These are phyloP conservation scores for Muscina levida DNA, from an alignment of 2,888 invertebrate genomes.

Conservation along the genomic window DNA sequence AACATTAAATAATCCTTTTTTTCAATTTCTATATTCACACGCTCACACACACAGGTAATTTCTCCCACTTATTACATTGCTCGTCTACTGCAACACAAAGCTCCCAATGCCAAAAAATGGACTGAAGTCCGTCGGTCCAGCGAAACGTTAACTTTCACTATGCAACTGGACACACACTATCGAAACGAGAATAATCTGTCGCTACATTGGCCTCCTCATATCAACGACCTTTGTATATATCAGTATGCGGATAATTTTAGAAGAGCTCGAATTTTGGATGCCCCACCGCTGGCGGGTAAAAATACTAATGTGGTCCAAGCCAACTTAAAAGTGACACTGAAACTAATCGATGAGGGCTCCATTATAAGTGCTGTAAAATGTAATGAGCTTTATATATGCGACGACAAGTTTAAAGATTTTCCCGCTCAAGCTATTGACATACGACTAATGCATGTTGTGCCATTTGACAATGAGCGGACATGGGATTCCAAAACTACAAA, in stretches of 20 bases:
- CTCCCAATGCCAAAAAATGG: constrained; percentile 62
- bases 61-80: constrained; percentile 84
- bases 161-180: constrained; percentile 71
- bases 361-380: constrained; percentile 77
- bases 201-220: constrained; percentile 76
- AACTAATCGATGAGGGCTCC: constrained; percentile 83
- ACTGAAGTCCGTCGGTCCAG: constrained; percentile 67
- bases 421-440: constrained; percentile 81
- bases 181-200: constrained; percentile 68
- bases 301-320: constrained; percentile 61
- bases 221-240: constrained; percentile 83
- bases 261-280: constrained; percentile 82
- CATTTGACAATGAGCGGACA: constrained; percentile 81
- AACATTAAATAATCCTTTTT: too few species aligned
- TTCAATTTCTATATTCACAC: constrained; percentile 22
- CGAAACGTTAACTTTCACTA: constrained; percentile 69
- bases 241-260: constrained; percentile 81
- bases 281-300: constrained; percentile 72
- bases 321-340: constrained; percentile 76
- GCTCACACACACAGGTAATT: constrained; percentile 63
- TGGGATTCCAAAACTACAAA: constrained; percentile 81
- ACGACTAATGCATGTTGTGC: constrained; percentile 81
- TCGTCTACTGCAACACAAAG: constrained; percentile 80
- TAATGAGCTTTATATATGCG: constrained; percentile 78
- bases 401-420: constrained; percentile 80